Percentiles rank a stretch among this genome's conserved stretches.
phyloP scores from a whole-genome alignment of 2,888 invertebrate species.

The Myopa tessellatipennis region DNA sequence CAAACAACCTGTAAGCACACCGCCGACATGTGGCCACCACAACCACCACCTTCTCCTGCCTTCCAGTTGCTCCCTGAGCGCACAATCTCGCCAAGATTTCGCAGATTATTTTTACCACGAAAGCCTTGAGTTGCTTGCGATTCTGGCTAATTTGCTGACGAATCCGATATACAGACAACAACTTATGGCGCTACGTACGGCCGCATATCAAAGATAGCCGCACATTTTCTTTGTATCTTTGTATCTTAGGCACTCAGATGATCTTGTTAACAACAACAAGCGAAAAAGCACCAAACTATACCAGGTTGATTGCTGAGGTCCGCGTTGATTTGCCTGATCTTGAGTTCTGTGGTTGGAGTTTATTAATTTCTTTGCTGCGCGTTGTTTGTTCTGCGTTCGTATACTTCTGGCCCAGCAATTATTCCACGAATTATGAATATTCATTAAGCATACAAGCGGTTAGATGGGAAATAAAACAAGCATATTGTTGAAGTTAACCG shows the following conservation, averaged over 20 bases:
- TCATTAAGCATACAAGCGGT: slow-evolving; percentile 39
- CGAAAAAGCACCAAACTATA: not conserved
- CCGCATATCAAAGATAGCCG: slow-evolving; percentile 30
- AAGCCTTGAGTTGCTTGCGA: slow-evolving; percentile 47
- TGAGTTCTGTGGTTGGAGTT: not conserved
- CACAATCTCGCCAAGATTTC: not conserved
- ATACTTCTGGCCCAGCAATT: slow-evolving; percentile 40
- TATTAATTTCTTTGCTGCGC: slow-evolving; percentile 9
- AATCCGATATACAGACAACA: slow-evolving; percentile 28
- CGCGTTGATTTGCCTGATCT: slow-evolving; percentile 16
- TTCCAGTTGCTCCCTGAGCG: not conserved
- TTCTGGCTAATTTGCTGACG: slow-evolving; percentile 47
- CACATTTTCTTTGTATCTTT: slow-evolving; percentile 29
- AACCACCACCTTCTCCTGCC: slow-evolving; percentile 1
- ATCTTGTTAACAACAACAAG: slow-evolving; percentile 26
- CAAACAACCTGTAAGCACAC: slow-evolving; percentile 32
- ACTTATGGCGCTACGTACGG: slow-evolving; percentile 26
- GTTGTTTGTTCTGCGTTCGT: not conserved
- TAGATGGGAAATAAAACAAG: not conserved
- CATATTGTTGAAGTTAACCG: not conserved
- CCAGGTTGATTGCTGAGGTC: slow-evolving; percentile 28
- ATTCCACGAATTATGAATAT: slow-evolving; percentile 54
- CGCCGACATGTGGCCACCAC: not conserved
- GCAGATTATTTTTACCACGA: slow-evolving; percentile 32
- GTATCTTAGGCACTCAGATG: slow-evolving; percentile 2